A percentile compares a stretch with the other conserved stretches of the same genome.
These are phyloP conservation scores for Hirtodrosophila cameraria DNA, from an alignment of 2,888 invertebrate species.

Conservation along the genomic window DNA sequence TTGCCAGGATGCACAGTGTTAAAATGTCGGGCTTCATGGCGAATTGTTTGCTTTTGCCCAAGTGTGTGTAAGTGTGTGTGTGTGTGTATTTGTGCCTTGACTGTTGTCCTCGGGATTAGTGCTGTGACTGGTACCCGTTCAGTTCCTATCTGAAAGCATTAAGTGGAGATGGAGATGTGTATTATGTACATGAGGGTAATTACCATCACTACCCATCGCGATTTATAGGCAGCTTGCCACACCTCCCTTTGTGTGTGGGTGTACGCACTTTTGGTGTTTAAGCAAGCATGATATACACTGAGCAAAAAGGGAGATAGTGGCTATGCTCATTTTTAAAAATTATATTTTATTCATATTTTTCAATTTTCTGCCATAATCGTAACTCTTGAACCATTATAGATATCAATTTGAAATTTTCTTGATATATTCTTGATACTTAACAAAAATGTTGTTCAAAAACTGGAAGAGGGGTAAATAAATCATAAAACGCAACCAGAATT, in stretches of 20 bases:
- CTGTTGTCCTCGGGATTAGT: conserved; percentile 60
- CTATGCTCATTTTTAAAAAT: no score
- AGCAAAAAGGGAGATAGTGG: conserved; percentile 17
- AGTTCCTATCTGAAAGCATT: conserved; percentile 41
- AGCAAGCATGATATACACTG: conserved; percentile 40
- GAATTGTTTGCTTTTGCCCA: conserved; percentile 16
- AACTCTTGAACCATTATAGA: no score
- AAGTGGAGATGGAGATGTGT: conserved; percentile 49
- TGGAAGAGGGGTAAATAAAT: no score
- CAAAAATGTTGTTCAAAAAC: no score
- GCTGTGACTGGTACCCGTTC: conserved; percentile 23
- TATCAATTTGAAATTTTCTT: no score
- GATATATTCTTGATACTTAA: no score
- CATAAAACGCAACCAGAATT: no score
- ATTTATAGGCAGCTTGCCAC: conserved; percentile 1
- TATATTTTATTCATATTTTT: no score
- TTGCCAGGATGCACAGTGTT: conserved; percentile 62
- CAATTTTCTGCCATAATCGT: no score
- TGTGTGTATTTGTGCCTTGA: conserved; percentile 30
- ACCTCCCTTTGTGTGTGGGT: conserved; percentile 37
- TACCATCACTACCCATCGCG: conserved; percentile 69
- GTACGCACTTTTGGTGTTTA: conserved; percentile 53
- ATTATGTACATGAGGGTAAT: conserved; percentile 69
- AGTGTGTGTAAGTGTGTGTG: neutral
- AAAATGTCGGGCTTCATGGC: conserved; percentile 70